Evolutionary conservation across 2,888 invertebrate species (phyloP).

Genomic region (Dicroscelio sp.): DNA sequence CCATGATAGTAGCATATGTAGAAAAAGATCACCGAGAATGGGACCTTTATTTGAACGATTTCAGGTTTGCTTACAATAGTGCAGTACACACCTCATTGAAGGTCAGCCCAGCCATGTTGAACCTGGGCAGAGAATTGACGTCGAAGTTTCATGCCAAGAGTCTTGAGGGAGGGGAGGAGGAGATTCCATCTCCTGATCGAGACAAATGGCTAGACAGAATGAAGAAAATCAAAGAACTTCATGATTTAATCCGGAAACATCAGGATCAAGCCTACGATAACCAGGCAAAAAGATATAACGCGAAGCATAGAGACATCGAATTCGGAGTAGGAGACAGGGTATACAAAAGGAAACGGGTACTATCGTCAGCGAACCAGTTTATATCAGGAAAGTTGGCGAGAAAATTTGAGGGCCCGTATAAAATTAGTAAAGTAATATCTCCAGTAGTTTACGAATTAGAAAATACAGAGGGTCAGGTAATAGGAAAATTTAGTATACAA

Average conservation of each 20-base stretch:
- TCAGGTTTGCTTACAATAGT: slow-evolving; percentile 48
- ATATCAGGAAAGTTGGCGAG: neutral
- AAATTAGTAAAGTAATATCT: neutral
- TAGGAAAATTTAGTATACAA: neutral
- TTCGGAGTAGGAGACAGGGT: slow-evolving; percentile 6
- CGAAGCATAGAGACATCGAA: neutral
- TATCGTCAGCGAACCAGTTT: neutral
- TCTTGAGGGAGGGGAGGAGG: neutral
- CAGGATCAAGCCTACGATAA: neutral
- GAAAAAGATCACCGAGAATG: slow-evolving; percentile 80
- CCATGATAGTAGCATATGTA: slow-evolving; percentile 84
- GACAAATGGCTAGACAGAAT: slow-evolving; percentile 6
- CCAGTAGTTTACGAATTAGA: slow-evolving; percentile 22
- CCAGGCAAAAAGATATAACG: neutral
- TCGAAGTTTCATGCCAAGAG: neutral
- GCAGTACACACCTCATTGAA: neutral
- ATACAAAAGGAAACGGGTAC: neutral
- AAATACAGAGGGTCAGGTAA: neutral
- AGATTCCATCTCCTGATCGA: neutral
- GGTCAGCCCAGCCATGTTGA: slow-evolving; percentile 34
- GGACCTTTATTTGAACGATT: slow-evolving; percentile 80
- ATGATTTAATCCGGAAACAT: neutral
- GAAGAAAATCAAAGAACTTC: neutral
- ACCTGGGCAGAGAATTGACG: slow-evolving; percentile 33
- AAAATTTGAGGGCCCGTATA: slow-evolving; percentile 23